Percentiles rank a stretch among this genome's conserved stretches.
These are phyloP conservation scores for Microplitis mediator DNA, from an alignment of 1,140 invertebrate species.

Conservation along the genomic window DNA sequence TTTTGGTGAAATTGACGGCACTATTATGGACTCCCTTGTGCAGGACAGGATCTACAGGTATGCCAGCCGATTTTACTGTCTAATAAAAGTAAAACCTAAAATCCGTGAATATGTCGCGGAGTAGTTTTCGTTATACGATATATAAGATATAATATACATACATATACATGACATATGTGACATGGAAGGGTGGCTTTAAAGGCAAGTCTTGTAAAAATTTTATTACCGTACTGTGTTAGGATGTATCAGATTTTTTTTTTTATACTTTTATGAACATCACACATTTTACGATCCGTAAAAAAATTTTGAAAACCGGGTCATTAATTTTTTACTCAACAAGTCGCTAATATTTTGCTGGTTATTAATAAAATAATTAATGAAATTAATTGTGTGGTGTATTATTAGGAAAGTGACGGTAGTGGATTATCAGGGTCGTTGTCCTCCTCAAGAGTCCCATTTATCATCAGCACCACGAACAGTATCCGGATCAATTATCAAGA, in stretches of 20 bases:
- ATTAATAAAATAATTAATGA: neutral
- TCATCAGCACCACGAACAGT: conserved; percentile 66
- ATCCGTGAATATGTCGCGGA: neutral
- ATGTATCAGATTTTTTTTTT: no score
- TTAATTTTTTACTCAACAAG: no score
- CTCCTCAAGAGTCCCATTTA: conserved; percentile 74
- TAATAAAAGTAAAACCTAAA: neutral
- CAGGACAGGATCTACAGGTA: conserved; percentile 84
- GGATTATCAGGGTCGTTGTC: conserved; percentile 88
- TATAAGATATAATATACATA: no score
- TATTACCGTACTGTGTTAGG: no score
- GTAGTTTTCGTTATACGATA: no score
- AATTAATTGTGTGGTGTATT: conserved; percentile 19
- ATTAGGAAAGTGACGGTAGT: conserved; percentile 77
- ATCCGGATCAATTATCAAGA: conserved; percentile 48
- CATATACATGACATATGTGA: no score
- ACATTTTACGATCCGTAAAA: no score
- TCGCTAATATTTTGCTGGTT: no score
- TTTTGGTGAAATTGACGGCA: conserved; percentile 93
- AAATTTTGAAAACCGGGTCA: no score
- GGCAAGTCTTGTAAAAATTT: no score
- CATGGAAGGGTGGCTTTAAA: no score
- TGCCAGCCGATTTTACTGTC: neutral
- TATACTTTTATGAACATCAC: neutral
- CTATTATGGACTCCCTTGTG: conserved; percentile 91